Conservation (phyloP, 2,888 invertebrate genomes). For the Crocallis elinguaria region DNA sequence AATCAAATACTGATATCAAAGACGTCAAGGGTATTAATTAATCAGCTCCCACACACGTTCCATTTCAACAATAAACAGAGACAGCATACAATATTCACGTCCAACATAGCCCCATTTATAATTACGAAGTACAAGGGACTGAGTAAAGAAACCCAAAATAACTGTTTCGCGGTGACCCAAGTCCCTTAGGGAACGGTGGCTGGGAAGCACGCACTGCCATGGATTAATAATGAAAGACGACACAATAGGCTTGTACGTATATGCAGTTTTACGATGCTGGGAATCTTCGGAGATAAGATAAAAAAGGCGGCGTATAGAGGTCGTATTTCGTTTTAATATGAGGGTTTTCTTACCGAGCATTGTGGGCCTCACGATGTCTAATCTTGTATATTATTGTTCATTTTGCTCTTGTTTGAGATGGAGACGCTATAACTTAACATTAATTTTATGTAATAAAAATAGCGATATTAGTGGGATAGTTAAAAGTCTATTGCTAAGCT, state of each 20-base stretch:
- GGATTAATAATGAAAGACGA: slow-evolving; percentile 22
- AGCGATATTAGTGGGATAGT: no score
- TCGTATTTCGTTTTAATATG: no score
- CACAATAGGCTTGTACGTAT: slow-evolving; percentile 7
- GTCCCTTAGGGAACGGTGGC: slow-evolving; percentile 41
- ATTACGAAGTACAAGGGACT: slow-evolving; percentile 49
- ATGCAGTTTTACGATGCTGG: slow-evolving; percentile 13
- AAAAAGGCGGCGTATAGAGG: no score
- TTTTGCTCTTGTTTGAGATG: no score
- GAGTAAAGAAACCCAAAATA: slow-evolving; percentile 53
- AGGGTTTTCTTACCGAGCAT: no score
- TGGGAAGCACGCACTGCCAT: slow-evolving; percentile 20
- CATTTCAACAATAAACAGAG: slow-evolving; percentile 37
- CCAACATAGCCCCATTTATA: slow-evolving; percentile 54
- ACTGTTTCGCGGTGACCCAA: slow-evolving; percentile 48
- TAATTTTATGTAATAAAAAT: no score
- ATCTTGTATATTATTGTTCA: no score
- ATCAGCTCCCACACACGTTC: slow-evolving; percentile 11
- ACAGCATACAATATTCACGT: slow-evolving; percentile 47
- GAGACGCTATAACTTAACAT: no score
- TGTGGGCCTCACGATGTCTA: no score
- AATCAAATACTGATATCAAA: no score
- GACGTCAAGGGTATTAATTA: no score
- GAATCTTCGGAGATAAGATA: not conserved
- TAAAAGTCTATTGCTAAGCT: no score